Percentiles rank a stretch among this genome's conserved stretches.
phyloP scores from a whole-genome alignment of 2,113 vertebrate genomes.

The Erpornis zantholeuca region DNA sequence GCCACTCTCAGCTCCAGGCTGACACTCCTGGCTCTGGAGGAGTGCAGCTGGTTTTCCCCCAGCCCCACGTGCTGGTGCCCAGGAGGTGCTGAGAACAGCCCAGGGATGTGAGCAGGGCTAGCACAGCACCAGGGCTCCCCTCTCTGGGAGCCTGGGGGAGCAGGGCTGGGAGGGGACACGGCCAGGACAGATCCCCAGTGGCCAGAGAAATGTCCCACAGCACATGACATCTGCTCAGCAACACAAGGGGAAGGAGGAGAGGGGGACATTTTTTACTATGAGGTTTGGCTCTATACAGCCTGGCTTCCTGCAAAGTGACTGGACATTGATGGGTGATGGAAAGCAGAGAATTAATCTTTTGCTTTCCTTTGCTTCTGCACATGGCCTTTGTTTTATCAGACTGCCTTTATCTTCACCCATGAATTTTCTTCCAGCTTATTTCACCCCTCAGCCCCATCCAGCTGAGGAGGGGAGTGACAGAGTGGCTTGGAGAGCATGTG shows the following conservation, averaged over 20 bases:
- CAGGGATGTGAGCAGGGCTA: neutral
- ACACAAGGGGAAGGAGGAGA: neutral
- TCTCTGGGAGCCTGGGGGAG: neutral
- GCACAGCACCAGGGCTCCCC: neutral
- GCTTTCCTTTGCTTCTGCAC: neutral
- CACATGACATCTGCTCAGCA: neutral
- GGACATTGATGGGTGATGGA: rapidly evolving
- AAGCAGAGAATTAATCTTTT: neutral
- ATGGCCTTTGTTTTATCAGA: neutral
- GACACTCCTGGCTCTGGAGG: neutral
- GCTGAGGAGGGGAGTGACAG: neutral
- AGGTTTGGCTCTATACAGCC: neutral
- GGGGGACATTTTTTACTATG: neutral
- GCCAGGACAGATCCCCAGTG: neutral
- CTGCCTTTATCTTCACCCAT: neutral
- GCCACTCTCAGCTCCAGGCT: neutral
- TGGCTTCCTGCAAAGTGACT: neutral
- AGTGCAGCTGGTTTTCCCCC: neutral
- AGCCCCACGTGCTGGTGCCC: neutral
- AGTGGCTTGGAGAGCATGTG: neutral
- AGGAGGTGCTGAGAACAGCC: neutral
- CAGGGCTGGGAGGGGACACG: neutral
- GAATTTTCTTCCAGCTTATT: neutral
- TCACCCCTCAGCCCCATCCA: neutral
- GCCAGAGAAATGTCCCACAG: neutral